These are phyloP conservation scores for Takifugu flavidus DNA, from an alignment of 2,113 vertebrate genomes.

Conservation along the genomic window DNA sequence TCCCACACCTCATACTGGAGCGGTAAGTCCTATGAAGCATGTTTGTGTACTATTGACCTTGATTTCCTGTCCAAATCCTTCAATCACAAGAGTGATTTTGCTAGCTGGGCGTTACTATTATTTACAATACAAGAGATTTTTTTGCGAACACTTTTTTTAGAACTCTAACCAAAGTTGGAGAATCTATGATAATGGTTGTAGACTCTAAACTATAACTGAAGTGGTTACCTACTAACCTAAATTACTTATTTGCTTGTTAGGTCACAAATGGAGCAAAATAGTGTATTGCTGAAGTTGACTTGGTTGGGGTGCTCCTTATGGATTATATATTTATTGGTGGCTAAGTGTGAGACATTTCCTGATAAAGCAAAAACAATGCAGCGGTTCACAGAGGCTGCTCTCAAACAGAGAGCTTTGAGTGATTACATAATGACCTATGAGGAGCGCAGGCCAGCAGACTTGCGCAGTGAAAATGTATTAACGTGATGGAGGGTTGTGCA, in stretches of 20 bases:
- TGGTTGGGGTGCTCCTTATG: too few species aligned
- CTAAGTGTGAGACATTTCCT: too few species aligned
- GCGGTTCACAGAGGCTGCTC: conserved; percentile 6
- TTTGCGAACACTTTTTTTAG: too few species aligned
- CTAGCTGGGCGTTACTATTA: too few species aligned
- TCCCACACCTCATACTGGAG: conserved; percentile 84
- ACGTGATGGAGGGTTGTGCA: conserved; percentile 72
- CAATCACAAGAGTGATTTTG: too few species aligned
- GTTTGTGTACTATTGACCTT: not conserved
- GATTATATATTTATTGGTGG: too few species aligned
- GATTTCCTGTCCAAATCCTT: too few species aligned
- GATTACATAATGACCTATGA: conserved; percentile 61
- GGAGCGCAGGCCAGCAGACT: conserved; percentile 34
- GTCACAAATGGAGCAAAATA: too few species aligned
- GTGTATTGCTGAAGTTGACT: too few species aligned
- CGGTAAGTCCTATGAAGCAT: conserved; percentile 75
- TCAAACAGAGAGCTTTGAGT: conserved; percentile 17
- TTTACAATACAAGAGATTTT: too few species aligned
- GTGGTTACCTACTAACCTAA: too few species aligned
- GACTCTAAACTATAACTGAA: not conserved
- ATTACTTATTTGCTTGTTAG: too few species aligned
- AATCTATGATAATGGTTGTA: not conserved
- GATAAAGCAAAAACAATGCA: conserved; percentile 21
- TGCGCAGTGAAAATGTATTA: conserved; percentile 56
- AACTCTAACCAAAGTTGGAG: not conserved